Percentiles rank a stretch among this genome's conserved stretches.
These are phyloP conservation scores for Diarsia dahlii DNA, from an alignment of 2,888 invertebrate species.

Conservation along the genomic window DNA sequence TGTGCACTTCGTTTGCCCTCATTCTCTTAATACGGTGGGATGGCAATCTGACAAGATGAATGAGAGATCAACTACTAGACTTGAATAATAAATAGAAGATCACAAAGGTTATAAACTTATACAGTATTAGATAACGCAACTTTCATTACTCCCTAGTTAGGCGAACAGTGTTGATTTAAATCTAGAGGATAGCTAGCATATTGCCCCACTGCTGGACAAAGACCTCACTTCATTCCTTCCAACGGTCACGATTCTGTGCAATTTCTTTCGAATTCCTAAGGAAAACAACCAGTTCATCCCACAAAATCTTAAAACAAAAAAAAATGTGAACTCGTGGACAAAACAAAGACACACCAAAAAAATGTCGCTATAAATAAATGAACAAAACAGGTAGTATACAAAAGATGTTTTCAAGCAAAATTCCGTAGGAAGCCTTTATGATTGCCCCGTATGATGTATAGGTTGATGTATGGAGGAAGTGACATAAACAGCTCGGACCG, in stretches of 20 bases:
- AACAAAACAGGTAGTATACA: not conserved
- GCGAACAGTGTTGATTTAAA: too few species aligned
- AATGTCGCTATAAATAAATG: constrained; percentile 7
- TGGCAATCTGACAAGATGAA: not conserved
- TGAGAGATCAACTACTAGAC: not conserved
- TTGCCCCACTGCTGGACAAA: too few species aligned
- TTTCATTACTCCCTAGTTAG: too few species aligned
- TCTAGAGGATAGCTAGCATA: too few species aligned
- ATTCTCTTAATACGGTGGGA: not conserved
- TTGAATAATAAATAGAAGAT: not conserved
- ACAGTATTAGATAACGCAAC: not conserved
- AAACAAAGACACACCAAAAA: not conserved
- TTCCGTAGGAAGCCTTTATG: not conserved
- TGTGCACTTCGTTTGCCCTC: not conserved
- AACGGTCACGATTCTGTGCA: too few species aligned
- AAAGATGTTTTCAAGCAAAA: constrained; percentile 4
- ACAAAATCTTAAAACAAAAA: constrained; percentile 1
- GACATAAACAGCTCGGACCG: constrained; percentile 7
- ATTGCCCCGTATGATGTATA: not conserved
- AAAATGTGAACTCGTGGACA: not conserved
- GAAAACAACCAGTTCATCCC: too few species aligned
- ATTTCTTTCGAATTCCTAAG: too few species aligned
- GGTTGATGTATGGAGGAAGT: not conserved
- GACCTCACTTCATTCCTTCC: too few species aligned
- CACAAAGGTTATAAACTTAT: not conserved